A percentile compares a stretch with the other conserved stretches of the same genome.
Evolutionary conservation across 1,140 invertebrate genomes (phyloP).

Genomic region (Ceratina australensis): DNA sequence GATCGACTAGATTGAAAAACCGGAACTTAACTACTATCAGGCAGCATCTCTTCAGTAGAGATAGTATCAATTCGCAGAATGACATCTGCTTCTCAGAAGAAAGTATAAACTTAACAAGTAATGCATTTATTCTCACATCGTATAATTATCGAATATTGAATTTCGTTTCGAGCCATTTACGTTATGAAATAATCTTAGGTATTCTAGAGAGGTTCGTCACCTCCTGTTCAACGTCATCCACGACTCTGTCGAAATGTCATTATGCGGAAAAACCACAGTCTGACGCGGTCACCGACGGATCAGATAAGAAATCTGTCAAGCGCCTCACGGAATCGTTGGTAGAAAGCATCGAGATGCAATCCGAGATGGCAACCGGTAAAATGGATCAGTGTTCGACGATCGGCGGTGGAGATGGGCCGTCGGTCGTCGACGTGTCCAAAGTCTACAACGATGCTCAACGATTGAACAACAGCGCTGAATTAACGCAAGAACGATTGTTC

Average conservation of each 20-base stretch:
- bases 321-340: slow-evolving; percentile 13
- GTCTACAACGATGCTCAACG: slow-evolving; percentile 51
- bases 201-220: slow-evolving; percentile 61
- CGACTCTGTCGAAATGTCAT: slow-evolving; percentile 14
- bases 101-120: slow-evolving; percentile 74
- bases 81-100: slow-evolving; percentile 67
- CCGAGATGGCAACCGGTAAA: slow-evolving; percentile 1
- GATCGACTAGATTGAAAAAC: slow-evolving; percentile 50
- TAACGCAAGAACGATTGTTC: slow-evolving; percentile 24
- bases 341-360: neutral
- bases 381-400: slow-evolving; percentile 52
- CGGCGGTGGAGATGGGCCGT: slow-evolving; percentile 66
- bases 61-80: slow-evolving; percentile 66
- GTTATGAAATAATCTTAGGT: slow-evolving; percentile 37
- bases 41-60: slow-evolving; percentile 77
- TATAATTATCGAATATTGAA: neutral
- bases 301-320: slow-evolving; percentile 13
- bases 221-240: slow-evolving; percentile 54
- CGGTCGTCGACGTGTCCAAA: slow-evolving; percentile 56
- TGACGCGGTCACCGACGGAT: neutral
- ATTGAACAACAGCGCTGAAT: slow-evolving; percentile 46
- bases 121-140: neutral
- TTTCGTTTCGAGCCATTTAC: neutral
- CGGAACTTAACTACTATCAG: slow-evolving; percentile 70
- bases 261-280: slow-evolving; percentile 2